Base-by-base conservation (phyloP, 2,888 invertebrate genomes). In the Dioctria rufipes region DNA sequence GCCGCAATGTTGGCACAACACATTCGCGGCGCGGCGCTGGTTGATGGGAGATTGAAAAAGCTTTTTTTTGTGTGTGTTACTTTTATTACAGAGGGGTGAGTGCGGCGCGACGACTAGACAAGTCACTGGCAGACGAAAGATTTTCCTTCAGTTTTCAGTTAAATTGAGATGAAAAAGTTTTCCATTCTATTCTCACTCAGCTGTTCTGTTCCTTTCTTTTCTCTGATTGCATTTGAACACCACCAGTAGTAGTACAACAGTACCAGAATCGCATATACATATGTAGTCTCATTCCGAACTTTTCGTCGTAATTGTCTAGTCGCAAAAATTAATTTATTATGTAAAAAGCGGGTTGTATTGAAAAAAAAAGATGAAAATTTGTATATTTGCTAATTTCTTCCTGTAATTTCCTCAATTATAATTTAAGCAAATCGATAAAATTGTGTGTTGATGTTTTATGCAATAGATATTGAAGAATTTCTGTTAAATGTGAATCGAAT, bases 271-370 rank as follows among this genome's bases (percentile, higher is more conserved):
- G 25, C 25, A 25, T 25, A 25, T n/a, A n/a, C n/a, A n/a, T 25
- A 25, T 25, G 54, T 39, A 39, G 54, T 42, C 80, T 42, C 80
- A 82, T 82, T 82, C 81, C 82, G 81, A 75, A 71, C 75, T 80
- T 78, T 82, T 82, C 80, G 81, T 81, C 79, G 79, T 80, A 80
- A 61, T 80, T 71, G 82, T 82, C 79, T 81, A 80, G 78, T 78
- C 82, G 82, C 81, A 69, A 54, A n/a, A 11, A 42, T 8, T 13
- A 5, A 9, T 25, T 8, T 78, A 51, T 78, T 78, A 66, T 78
- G 65, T 78, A 65, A 78, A 25, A 78, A 43, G 37, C 46, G 63
- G 49, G 11, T 9, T 66, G 49, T 77, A 77, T 0, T 63, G 37
- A 63, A 63, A 39, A 63, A 37, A 60, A 60, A 60, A n/a, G n/a